Evolutionary conservation across 2,888 invertebrate species (phyloP), one percentile per base, ranked within the genome.

Genomic region (Hydroisotoma schaefferi): DNA sequence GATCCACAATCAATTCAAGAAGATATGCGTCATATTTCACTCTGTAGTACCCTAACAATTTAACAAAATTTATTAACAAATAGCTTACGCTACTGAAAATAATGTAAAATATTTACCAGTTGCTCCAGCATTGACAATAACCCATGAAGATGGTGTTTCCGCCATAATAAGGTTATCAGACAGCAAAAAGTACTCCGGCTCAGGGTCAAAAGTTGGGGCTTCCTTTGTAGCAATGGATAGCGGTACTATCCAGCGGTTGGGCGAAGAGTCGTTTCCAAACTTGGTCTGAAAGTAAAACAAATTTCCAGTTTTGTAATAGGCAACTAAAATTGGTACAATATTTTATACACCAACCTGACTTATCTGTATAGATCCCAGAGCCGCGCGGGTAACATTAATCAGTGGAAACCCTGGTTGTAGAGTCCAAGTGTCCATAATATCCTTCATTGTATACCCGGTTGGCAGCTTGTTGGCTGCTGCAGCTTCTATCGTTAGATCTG

Each of bases 81-180:
- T 6, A 18, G 43, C 43, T 43, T 43, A 2, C 3, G 2, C 8
- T 10, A 33, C 33, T 15, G 8, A 33, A 33, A 40, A 8, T 15
- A 40, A 18, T 40, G n/a, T 20, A 22, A 46, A 33, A 10, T 33
- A 8, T 18, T 43, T 20, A 55, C 55, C 55, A 27, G 62, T 58
- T 12, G 44, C 54, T 18, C 62, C 62, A 28, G 62, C 62, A 47
- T 62, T 62, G 1, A 58, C 33, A 47, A 62, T 58, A 18, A 62
- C 29, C 62, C 62, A 62, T 15, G 54, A 49, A 29, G 53, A 28
- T 4, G 33, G 23, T 1, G 54, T 54, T 26, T 55, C 33, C 3
- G 29, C 38, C 3, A 62, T 1, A 1, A 18, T 33, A 2, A 55
- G 48, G 2, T 54, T 25, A 4, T 43, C 33, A 46, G 49, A 55